Evolutionary conservation across 2,113 vertebrate genomes (phyloP), one percentile per base, ranked within the genome.

Genomic region (Rhea pennata): DNA sequence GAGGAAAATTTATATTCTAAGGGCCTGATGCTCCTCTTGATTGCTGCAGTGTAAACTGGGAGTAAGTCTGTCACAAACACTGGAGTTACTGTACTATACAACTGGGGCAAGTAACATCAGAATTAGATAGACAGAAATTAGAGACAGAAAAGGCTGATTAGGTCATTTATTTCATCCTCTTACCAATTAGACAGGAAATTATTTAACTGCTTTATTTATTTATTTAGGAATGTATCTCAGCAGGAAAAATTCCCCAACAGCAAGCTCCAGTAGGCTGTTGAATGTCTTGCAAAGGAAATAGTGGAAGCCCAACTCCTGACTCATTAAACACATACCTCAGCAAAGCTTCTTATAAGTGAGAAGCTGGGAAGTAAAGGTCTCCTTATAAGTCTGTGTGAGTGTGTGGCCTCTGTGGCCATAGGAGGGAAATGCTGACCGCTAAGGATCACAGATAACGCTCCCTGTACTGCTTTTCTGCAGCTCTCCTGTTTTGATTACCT

Each of bases 201-300:
- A 91, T 92, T 96, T 96, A 94, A 95, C 94, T 88, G 92, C 87
- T 95, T 96, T 96, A 96, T 97, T 97, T 97, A 93, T 96, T 97
- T 95, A 91, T 95, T 97, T 96, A 95, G 94, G 82, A 96, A 95
- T 77, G 74, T 95, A 95, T 78, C 94, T 91, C 89, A 58, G 91
- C 89, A 93, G 84, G 66, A 95, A 90, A 91, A 66, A 92, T 46
- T 91, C 71, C 94, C 94, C 78, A 83, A 24, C 5, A 54, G 91
- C 89, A 79, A 85, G 67, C 48, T 50, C 77, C 0, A 9, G 7
- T 46, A 1, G 5, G 51, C 78, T 67, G 51, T 26, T 23, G 62
- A 42, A 16, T 29, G 66, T 84, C 7, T 26, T 36, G 56, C 88
- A 71, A 22, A 91, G 80, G 84, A 36, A 72, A 51, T 42, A 50